Conservation (phyloP, 2,113 vertebrate species). For the Mirounga angustirostris region DNA sequence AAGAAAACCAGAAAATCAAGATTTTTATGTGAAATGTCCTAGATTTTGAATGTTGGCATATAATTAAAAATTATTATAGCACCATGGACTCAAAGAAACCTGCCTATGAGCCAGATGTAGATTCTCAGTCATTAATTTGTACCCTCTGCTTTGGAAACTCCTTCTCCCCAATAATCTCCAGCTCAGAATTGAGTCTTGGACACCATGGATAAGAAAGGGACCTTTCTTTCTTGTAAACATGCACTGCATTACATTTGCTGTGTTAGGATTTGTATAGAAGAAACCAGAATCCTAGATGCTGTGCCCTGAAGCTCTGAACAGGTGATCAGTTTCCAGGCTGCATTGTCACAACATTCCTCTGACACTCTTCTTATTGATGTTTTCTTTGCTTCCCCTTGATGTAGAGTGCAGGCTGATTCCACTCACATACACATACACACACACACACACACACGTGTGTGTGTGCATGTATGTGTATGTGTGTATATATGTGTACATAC, state of each 20-base stretch:
- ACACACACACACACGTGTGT: background rate
- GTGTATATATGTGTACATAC: background rate
- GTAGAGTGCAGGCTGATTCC: background rate
- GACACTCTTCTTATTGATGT: background rate
- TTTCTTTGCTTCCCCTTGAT: background rate
- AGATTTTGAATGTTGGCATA: slow-evolving; percentile 15
- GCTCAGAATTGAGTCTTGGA: background rate
- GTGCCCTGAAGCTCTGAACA: background rate
- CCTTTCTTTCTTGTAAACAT: background rate
- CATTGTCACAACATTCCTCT: background rate
- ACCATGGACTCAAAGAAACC: background rate
- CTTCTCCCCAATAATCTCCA: background rate
- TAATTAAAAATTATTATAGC: background rate
- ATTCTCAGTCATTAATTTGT: background rate
- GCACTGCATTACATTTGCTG: background rate
- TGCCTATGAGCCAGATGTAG: background rate
- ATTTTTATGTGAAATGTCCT: background rate
- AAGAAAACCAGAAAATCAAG: background rate
- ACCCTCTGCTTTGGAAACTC: background rate
- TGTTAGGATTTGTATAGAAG: slow-evolving; percentile 10
- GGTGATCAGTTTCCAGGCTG: background rate
- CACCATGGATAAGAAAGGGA: background rate
- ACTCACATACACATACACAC: background rate
- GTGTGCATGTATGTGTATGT: background rate
- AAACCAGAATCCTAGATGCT: background rate